These are phyloP conservation scores for Cnemophilus loriae DNA, from an alignment of 2,113 vertebrate genomes.

Conservation along the genomic window DNA sequence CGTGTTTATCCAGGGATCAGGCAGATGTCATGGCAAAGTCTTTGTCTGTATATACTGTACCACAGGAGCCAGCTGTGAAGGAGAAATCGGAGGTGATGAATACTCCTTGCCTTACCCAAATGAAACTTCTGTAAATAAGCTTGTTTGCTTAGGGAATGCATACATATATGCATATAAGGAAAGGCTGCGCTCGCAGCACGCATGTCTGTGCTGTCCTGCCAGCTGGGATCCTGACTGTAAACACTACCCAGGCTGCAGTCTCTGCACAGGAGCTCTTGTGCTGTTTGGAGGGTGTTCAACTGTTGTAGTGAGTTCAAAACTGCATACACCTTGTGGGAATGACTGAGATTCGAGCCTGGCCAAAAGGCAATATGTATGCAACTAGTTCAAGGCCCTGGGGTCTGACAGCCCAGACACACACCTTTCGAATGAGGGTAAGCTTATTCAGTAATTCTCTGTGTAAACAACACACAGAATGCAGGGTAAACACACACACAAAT, in stretches of 20 bases:
- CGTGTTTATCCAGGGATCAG: constrained; percentile 41
- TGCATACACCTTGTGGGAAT: neutral
- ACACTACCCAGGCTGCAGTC: neutral
- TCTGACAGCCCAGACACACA: neutral
- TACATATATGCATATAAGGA: neutral
- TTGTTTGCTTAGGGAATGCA: neutral
- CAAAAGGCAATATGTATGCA: neutral
- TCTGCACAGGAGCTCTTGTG: neutral
- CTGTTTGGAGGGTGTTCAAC: neutral
- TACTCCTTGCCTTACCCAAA: neutral
- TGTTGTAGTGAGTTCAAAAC: neutral
- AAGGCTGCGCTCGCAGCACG: neutral
- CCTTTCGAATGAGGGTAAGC: neutral
- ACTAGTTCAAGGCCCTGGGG: neutral
- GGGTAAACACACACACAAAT: neutral
- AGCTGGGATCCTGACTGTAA: neutral
- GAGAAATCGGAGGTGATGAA: neutral
- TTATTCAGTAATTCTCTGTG: neutral
- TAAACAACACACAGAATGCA: neutral
- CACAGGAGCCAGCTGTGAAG: constrained; percentile 12
- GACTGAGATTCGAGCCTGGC: neutral
- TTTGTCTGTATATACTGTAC: constrained; percentile 22
- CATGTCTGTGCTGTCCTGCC: neutral
- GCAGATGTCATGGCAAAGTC: constrained; percentile 29
- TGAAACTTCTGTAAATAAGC: constrained; percentile 15